Evolutionary conservation across 2,113 vertebrate species (phyloP).

Genomic region (Brachionichthys hirsutus): DNA sequence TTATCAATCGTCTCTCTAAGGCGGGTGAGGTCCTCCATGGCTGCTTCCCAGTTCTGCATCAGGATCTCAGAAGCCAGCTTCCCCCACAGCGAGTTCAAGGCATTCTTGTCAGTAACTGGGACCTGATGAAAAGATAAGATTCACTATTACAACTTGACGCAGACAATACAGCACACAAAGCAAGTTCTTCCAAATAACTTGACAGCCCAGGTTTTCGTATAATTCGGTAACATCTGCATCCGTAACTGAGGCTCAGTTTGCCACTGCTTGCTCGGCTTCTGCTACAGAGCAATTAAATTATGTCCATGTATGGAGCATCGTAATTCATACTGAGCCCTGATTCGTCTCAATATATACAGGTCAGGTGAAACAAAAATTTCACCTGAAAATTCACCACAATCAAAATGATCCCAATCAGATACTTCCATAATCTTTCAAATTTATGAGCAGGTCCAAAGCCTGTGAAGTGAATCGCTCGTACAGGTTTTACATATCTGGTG

Average conservation of each 20-base stretch:
- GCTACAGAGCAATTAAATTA: no score
- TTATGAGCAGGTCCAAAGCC: no score
- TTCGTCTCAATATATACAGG: no score
- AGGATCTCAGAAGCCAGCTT: constrained; percentile 98
- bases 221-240: constrained; percentile 19
- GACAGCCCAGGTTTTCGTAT: background rate
- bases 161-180: constrained; percentile 1
- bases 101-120: constrained; percentile 95
- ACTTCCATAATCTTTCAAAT: no score
- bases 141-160: constrained; percentile 22
- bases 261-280: constrained; percentile 34
- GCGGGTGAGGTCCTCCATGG: constrained; percentile 93
- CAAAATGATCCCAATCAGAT: no score
- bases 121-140: constrained; percentile 79
- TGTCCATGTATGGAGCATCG: no score
- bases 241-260: background rate
- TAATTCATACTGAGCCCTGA: no score
- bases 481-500: no score
- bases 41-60: constrained; percentile 88
- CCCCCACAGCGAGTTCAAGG: constrained; percentile 96
- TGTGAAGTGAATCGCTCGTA: no score
- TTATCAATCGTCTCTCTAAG: constrained; percentile 99
- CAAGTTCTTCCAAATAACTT: background rate
- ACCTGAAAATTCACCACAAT: no score
- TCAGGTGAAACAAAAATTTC: no score